Conservation (phyloP, 2,888 invertebrate species). For the Perizoma affinitatum region DNA sequence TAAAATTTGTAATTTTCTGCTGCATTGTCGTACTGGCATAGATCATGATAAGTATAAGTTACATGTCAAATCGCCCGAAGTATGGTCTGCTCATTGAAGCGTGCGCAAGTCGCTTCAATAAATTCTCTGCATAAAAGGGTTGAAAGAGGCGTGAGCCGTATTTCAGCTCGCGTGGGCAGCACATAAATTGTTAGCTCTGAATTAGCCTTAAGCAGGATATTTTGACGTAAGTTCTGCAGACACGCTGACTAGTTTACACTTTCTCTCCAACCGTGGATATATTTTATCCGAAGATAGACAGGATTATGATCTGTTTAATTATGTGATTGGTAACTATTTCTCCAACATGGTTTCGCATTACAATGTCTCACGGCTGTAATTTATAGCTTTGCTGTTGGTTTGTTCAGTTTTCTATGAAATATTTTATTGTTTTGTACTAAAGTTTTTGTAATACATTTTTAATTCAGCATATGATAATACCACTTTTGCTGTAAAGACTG, state of each 20-base stretch:
- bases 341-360: conserved; percentile 25
- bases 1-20: conserved; percentile 55
- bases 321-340: conserved; percentile 34
- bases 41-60: conserved; percentile 69
- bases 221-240: conserved; percentile 67
- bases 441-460: too few species aligned
- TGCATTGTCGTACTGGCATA: conserved; percentile 58
- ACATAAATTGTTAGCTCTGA: conserved; percentile 74
- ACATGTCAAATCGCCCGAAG: conserved; percentile 61
- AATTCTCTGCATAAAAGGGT: conserved; percentile 78
- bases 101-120: conserved; percentile 68
- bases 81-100: conserved; percentile 65
- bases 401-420: conserved; percentile 5
- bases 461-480: too few species aligned
- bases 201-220: conserved; percentile 76
- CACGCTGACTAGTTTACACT: conserved; percentile 64
- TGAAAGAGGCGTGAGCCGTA: conserved; percentile 72
- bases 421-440: too few species aligned
- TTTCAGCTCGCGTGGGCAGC: conserved; percentile 74
- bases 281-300: conserved; percentile 42
- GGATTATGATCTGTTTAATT: conserved; percentile 38
- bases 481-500: too few species aligned
- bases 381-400: conserved; percentile 24
- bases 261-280: conserved; percentile 48
- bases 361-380: conserved; percentile 30